A percentile compares a stretch with the other conserved stretches of the same genome.
phyloP scores from a whole-genome alignment of 2,797 vertebrate genomes.

The Cheirogaleus major region DNA sequence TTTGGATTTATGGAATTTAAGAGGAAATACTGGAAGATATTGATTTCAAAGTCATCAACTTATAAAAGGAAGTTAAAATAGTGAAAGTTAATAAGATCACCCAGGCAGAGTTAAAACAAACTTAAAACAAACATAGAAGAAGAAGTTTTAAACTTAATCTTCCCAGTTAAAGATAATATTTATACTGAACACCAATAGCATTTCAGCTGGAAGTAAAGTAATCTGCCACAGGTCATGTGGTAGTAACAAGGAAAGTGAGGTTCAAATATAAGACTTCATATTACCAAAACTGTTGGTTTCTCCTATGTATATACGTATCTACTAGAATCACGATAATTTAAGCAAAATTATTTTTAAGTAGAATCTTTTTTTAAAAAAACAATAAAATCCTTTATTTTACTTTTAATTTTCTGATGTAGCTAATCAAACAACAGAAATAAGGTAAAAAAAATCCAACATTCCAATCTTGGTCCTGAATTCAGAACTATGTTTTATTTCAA shows the following conservation, averaged over 20 bases:
- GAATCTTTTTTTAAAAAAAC: background rate
- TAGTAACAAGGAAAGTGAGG: background rate
- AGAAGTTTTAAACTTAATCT: background rate
- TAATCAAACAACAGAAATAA: background rate
- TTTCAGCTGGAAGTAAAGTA: background rate
- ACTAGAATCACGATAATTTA: background rate
- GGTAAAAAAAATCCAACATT: background rate
- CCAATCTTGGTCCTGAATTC: background rate
- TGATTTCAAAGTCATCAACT: background rate
- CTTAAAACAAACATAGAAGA: background rate
- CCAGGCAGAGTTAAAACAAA: background rate
- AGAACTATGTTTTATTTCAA: background rate
- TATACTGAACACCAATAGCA: background rate
- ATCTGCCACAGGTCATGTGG: rapidly evolving
- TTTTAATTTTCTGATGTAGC: background rate
- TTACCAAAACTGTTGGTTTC: background rate
- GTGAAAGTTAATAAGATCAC: background rate
- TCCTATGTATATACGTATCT: background rate
- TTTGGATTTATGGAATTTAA: background rate
- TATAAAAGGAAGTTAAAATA: background rate
- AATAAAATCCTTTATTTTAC: background rate
- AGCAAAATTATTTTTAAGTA: background rate
- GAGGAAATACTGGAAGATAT: background rate
- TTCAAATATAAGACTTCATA: background rate
- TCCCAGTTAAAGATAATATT: background rate